Base-by-base conservation (phyloP, 2,888 invertebrate genomes). In the Drosophila acutilabella region DNA sequence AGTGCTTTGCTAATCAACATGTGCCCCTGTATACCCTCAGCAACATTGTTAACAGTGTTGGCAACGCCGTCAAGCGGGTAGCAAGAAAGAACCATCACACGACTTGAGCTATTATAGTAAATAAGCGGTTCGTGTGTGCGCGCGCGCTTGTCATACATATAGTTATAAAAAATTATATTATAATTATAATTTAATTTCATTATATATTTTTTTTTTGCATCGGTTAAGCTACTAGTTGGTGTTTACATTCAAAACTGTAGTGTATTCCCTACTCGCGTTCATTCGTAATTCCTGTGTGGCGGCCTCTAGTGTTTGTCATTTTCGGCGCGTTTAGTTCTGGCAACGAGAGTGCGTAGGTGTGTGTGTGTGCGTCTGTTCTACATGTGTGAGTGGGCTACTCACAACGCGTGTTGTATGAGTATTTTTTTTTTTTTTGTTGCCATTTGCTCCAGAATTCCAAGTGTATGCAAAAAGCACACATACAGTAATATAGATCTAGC, bases 11-110 rank as follows among this genome's bases (percentile, higher is more conserved):
- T 59, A 69, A 65, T 64, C 68, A 73, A 74, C 68, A 68, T 72
- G 73, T 73, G 68, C 67, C 60, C 18, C 65, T 16, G 14, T 44
- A 53, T 73, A 30, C n/a, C 13, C 36, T 38, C 7, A 10, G 51
- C 56, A 64, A 60, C 41, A 69, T 44, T 57, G 23, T 33, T 11
- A 33, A 52, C 73, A 73, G 73, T 74, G 73, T 64, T 74, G 74
- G 74, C 74, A 74, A 74, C 45, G 74, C 74, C 57, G 66, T 74
- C 66, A 54, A 70, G 65, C 70, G 74, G 74, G 59, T 70, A 74
- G 69, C 74, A 60, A 53, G 59, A 74, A 65, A 60, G 74, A 59
- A 42, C 45, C 59, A 57, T 59, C 60, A 51, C 58, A 60, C 71
- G 62, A 73, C 61, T 64, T 41, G 20, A 50, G 53, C 65, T 45